These are phyloP conservation scores for Folsomia candida DNA, from an alignment of 2,888 invertebrate genomes.

Conservation along the genomic window DNA sequence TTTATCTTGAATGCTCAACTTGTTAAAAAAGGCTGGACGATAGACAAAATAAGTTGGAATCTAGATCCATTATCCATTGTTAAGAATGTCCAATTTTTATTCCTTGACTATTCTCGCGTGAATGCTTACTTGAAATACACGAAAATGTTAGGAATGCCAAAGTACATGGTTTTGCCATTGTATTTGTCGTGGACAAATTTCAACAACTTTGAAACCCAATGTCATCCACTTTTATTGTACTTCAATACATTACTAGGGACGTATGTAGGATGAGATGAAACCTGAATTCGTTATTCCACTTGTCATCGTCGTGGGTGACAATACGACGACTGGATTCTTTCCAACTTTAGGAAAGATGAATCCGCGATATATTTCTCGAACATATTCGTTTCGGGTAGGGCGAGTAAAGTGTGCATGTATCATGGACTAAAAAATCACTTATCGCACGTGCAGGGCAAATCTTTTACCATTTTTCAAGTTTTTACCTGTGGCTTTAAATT, in stretches of 20 bases:
- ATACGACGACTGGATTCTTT: neutral
- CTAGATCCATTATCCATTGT: neutral
- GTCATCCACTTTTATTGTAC: constrained; percentile 41
- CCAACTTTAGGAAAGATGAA: constrained; percentile 2
- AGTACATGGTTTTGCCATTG: constrained; percentile 48
- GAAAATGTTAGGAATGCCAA: constrained; percentile 43
- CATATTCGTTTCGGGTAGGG: no score
- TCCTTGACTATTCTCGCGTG: neutral
- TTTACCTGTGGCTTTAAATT: no score
- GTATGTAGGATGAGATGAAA: no score
- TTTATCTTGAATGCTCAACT: neutral
- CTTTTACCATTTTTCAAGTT: no score
- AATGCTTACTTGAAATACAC: constrained; percentile 13
- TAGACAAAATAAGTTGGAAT: constrained; percentile 9
- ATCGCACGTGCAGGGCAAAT: no score
- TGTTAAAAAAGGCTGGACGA: neutral
- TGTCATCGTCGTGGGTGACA: constrained; percentile 42
- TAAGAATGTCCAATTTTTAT: neutral
- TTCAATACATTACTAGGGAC: no score
- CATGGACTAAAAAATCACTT: no score
- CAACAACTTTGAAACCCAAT: constrained; percentile 49
- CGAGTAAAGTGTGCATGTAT: no score
- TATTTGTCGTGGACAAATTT: constrained; percentile 48
- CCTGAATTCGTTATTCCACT: constrained; percentile 23
- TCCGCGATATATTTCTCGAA: no score